A percentile compares a stretch with the other conserved stretches of the same genome.
phyloP scores from a whole-genome alignment of 2,797 vertebrate genomes.

The Rhynchotus rufescens region DNA sequence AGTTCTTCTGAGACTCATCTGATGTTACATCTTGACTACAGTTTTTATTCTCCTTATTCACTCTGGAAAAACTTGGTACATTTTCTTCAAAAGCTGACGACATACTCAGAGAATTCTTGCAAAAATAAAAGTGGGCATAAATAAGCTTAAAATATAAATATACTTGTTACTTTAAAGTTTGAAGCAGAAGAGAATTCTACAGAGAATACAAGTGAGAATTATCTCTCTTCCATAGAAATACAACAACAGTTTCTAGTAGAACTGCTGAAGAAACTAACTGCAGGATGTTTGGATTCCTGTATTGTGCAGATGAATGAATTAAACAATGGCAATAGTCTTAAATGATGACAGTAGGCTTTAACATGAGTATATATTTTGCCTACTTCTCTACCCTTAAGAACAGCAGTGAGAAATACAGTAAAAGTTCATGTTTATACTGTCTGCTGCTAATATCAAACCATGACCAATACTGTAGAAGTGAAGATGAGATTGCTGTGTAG shows the following conservation, averaged over 20 bases:
- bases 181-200: not conserved
- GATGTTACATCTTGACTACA: not conserved
- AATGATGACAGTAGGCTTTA: not conserved
- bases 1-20: not conserved
- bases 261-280: not conserved
- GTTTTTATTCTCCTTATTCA: not conserved
- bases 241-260: not conserved
- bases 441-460: not conserved
- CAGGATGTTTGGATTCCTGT: not conserved
- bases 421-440: not conserved
- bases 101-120: not conserved
- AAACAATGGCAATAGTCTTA: not conserved
- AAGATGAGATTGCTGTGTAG: not conserved
- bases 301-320: not conserved
- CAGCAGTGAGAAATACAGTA: not conserved
- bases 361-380: not conserved
- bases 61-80: not conserved
- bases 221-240: not conserved
- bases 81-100: not conserved
- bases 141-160: not conserved
- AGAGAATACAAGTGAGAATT: not conserved
- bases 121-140: not conserved
- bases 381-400: not conserved
- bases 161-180: not conserved
- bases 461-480: not conserved